Base-by-base conservation (phyloP, 2,797 vertebrate genomes). In the Miichthys miiuy region DNA sequence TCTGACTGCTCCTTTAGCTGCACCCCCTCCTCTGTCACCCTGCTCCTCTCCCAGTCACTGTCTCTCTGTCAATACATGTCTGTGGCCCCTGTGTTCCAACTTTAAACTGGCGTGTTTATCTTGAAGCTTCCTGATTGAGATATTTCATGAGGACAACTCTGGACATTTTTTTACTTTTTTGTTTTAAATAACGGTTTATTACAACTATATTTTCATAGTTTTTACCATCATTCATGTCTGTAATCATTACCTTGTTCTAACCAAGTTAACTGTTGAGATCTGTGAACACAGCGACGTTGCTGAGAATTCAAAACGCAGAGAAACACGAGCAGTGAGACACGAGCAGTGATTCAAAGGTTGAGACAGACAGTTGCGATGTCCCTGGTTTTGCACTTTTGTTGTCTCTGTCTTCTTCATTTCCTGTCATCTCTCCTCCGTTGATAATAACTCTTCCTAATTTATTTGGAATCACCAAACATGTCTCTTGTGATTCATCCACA, bases 1-100 rank as follows among this genome's bases (percentile, higher is more conserved):
- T 95, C 89, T 89, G 74, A 75, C 69, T 54, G 69, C 87, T 89
- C 64, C 68, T 80, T 80, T 77, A 79, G 64, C 79, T 64, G 64
- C 38, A 21, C 66, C 17, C 30, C n/a, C 56, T 50, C 51, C 57
- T 64, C 41, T 6, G 16, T 52, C 27, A 44, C 42, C 13, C 42
- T 44, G 42, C 12, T 5, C 42, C 42, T 21, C 60, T 38, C 41
- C 5, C 5, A 14, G 20, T 38, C 10, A 23, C 38, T 66, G 11
- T 25, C 72, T 47, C 58, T 55, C 34, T 72, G 9, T 38, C 77
- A 38, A 38, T 38, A 38, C 8, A 38, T 38, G 8, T 38, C 23
- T 63, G 10, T 48, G 10, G 2, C 23, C 23, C 21, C 42, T 54
- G 17, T 47, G 5, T 12, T 14, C 17, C 18, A 51, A 9, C 4